phyloP scores from a whole-genome alignment of 2,113 vertebrate species.

The Rhinopomastus cyanomelas region DNA sequence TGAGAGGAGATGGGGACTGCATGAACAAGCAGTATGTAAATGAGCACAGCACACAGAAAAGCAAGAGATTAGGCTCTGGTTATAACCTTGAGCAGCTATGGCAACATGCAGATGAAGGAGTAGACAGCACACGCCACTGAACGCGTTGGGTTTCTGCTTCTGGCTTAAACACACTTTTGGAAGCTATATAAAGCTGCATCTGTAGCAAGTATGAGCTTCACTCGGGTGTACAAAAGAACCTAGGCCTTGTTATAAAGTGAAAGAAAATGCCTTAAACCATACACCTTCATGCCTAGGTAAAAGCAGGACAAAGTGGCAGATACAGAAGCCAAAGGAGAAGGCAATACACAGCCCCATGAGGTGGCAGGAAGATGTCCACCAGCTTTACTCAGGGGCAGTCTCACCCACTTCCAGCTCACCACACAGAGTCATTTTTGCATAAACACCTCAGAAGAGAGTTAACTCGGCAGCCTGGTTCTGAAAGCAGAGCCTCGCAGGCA shows the following conservation, averaged over 20 bases:
- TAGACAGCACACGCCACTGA: neutral
- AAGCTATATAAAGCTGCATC: neutral
- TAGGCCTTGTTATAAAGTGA: neutral
- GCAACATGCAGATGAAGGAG: neutral
- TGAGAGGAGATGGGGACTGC: neutral
- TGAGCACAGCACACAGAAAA: fast-evolving
- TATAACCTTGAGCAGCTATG: neutral
- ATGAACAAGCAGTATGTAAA: neutral
- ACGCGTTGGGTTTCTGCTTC: neutral
- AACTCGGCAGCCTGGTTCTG: neutral
- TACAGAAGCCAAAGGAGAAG: neutral
- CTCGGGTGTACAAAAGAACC: neutral
- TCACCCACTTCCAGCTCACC: neutral
- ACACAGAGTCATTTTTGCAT: neutral
- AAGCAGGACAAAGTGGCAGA: neutral
- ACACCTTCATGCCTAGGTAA: neutral
- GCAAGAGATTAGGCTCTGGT: neutral
- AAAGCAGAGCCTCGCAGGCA: neutral
- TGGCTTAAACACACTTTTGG: neutral
- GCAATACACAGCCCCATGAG: neutral
- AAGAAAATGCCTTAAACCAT: neutral
- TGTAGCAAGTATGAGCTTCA: neutral
- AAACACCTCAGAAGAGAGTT: neutral
- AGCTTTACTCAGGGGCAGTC: neutral
- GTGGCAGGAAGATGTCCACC: neutral